Evolutionary conservation across 2,888 invertebrate species (phyloP), one percentile per base, ranked within the genome.

Genomic region (Drosophila robusta): DNA sequence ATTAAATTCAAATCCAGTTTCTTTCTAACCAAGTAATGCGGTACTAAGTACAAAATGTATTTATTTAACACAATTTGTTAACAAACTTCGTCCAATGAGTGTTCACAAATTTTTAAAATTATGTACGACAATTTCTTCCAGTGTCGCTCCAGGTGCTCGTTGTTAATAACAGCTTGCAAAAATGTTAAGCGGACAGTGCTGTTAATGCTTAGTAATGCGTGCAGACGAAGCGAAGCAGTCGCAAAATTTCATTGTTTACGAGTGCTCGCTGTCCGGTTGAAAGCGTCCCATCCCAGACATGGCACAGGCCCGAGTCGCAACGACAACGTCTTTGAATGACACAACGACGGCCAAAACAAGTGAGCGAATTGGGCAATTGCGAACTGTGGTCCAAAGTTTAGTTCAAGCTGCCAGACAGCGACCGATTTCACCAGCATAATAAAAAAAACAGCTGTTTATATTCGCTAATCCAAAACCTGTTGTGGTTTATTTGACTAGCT

Each of bases 301-400:
- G 83, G 84, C 84, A 67, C 83, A 83, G 52, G 63, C 83, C 45
- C 80, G 72, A 61, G 78, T 89, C 39, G 84, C 89, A 57, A 70
- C 74, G 44, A 42, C 72, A 58, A 38, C 67, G 18, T 24, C 60
- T 29, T 36, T 81, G 47, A 69, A 64, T 45, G 63, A 78, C 61
- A 57, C 63, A 56, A 61, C 57, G 63, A 55, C 61, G 79, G 55
- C 63, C 29, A 74, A 75, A 36, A 62, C 68, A 52, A 75, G 78
- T 68, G 45, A 78, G 75, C 45, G 56, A 58, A 54, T 63, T 66
- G 51, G 68, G 14, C 46, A 62, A 58, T 42, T 44, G 36, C 39
- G 55, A 73, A 51, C 69, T 47, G 5, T 54, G 58, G 83, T 79
- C 66, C 69, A 83, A 79, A 65, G 80, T 72, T 18, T 73, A 38